Evolutionary conservation across 2,113 vertebrate genomes (phyloP), one percentile per base, ranked within the genome.

Genomic region (Dicaeum eximium): DNA sequence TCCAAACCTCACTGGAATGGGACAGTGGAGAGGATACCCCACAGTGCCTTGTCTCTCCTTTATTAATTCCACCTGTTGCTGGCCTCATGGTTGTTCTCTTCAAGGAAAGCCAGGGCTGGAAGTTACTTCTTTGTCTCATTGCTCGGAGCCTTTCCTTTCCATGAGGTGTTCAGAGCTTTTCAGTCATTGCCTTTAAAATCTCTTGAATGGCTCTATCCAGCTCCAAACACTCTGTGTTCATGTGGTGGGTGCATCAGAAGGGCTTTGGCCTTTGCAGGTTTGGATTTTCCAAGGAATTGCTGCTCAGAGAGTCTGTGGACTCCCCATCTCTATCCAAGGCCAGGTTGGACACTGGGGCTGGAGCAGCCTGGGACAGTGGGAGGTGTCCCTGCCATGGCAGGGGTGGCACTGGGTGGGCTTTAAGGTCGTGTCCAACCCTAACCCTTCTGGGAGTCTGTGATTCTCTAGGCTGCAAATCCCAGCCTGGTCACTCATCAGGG

Each of bases 401-500:
- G 35, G 31, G 1, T 72, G 67, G 17, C 8, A 23, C 15, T 27
- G 58, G 37, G 0, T 50, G 44, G 7, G 15, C 6, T 73, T 23
- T 33, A 3, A 33, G 15, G 1, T 42, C 50, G 16, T 15, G 35
- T 15, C 15, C 51, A 42, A 33, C 15, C 42, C 28, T 67, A 47
- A 27, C 47, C 40, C 1, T 3, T 22, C 45, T 47, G 61, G 9
- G 7, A n/a, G 2, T 40, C 64, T n/a, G 23, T 24, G 74, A 31
- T 47, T 67, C 70, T 61, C 30, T 18, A 16, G 47, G 24, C 53
- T 83, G 42, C 14, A 61, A 7, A 65, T 74, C 67, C 53, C 79
- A 93, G 15, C 57, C n/a, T 1, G 0, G 11, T 50, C 37, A 50
- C 22, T 82, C 2, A 0, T 44, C 24, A 47, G 21, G 20, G 19